Evolutionary conservation across 1,140 invertebrate species (phyloP), one percentile per base, ranked within the genome.

Genomic region (Macrocentrus cingulum): DNA sequence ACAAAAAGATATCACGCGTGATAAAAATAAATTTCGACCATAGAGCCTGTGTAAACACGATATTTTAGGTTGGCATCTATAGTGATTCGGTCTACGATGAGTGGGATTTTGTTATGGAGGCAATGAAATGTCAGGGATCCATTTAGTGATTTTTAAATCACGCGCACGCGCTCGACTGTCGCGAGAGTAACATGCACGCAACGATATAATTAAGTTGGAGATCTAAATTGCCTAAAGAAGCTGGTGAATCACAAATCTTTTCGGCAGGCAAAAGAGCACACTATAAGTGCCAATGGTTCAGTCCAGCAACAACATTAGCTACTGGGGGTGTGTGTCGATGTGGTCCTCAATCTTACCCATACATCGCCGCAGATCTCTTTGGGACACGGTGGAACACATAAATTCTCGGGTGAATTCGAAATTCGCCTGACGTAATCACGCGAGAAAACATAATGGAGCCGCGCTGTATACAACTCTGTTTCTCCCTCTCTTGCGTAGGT

Each of bases 131-230:
- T 34, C 4, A 13, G 9, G 37, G 15, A 39, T 39, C 5, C 16
- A 29, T 29, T 36, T 19, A 16, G n/a, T 16, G 29, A 29, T 34
- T 16, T 34, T 6, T 32, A 13, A 19, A 29, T 22, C 16, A 16
- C 15, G 32, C 16, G 32, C 49, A 51, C 49, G 34, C 36, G 48
- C 13, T n/a, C 13, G 6, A 49, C 11, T 49, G 23, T 13, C 9
- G 4, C n/a, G n/a, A n/a, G n/a, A n/a, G 25, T 29, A 9, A 5
- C 25, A 9, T 29, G 25, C 25, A 36, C 37, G 51, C 51, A 60
- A 68, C 61, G 64, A 65, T 64, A 65, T 67, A 67, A 71, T 71
- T 68, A 68, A 68, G 67, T 29, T 61, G 63, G 57, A 66, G 64
- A 71, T 71, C 65, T 64, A 65, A 68, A 66, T 67, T 60, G 63